These are phyloP conservation scores for Acanthurus leucopareius DNA, from an alignment of 2,797 vertebrate genomes.

Conservation along the genomic window DNA sequence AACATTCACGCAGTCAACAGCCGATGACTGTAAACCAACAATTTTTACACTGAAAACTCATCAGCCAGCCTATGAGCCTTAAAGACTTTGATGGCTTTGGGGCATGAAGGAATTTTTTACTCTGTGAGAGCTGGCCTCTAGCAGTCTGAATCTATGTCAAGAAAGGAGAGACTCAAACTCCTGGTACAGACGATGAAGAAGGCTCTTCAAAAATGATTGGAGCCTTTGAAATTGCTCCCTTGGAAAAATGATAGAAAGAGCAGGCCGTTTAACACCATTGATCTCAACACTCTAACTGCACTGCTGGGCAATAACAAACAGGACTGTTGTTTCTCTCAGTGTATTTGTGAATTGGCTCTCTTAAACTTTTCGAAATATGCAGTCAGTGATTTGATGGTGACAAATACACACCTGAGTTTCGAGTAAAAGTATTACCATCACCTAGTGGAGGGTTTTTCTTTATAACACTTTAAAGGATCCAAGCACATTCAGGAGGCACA, in stretches of 20 bases:
- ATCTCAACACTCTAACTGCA: neutral
- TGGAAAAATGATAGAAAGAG: constrained; percentile 20
- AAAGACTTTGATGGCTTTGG: constrained; percentile 8
- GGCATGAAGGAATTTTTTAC: constrained; percentile 20
- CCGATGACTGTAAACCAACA: constrained; percentile 19
- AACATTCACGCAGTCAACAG: neutral
- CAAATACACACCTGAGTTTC: neutral
- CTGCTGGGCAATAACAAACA: neutral
- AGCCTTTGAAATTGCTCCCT: constrained; percentile 41
- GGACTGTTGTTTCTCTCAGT: neutral
- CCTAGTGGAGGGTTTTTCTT: neutral
- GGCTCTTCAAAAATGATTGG: constrained; percentile 26
- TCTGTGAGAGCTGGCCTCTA: constrained; percentile 21
- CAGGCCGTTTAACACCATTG: constrained; percentile 18
- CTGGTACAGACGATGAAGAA: constrained; percentile 18
- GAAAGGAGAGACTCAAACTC: constrained; percentile 3
- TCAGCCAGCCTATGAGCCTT: constrained; percentile 23
- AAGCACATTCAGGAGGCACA: neutral
- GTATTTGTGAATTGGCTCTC: neutral
- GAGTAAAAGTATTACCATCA: neutral
- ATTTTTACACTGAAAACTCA: neutral
- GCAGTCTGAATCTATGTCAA: constrained; percentile 16
- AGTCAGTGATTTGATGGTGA: neutral
- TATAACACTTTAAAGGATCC: neutral
- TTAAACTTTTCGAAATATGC: neutral